phyloP scores from a whole-genome alignment of 2,113 vertebrate genomes.

The Xyrauchen texanus region DNA sequence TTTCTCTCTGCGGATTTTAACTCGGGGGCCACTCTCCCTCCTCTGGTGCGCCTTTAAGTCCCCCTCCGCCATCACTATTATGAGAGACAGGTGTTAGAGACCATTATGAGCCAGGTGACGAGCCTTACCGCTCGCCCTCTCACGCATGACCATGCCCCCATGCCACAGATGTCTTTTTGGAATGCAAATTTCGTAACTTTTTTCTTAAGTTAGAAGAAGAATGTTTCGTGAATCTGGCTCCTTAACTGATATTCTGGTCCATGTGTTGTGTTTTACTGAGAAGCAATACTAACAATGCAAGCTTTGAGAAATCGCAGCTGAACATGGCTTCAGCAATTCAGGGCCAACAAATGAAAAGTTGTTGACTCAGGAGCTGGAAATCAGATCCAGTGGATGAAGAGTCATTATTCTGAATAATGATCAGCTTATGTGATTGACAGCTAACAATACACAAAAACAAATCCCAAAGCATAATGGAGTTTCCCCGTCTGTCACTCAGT shows the following conservation, averaged over 20 bases:
- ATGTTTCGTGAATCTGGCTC: not conserved
- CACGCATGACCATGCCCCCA: too few species aligned
- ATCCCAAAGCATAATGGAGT: slow-evolving; percentile 43
- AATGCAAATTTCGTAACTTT: too few species aligned
- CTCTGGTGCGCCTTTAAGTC: too few species aligned
- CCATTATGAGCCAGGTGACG: too few species aligned
- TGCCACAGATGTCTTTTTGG: not conserved
- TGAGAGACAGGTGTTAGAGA: too few species aligned
- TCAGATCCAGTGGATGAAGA: slow-evolving; percentile 61
- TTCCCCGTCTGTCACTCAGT: too few species aligned
- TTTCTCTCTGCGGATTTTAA: too few species aligned
- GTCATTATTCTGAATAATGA: slow-evolving; percentile 62
- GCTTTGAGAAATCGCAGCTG: slow-evolving; percentile 15
- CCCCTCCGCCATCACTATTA: too few species aligned
- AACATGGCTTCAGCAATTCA: slow-evolving; percentile 40
- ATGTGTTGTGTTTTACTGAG: not conserved
- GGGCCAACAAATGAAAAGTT: slow-evolving; percentile 65
- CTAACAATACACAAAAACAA: slow-evolving; percentile 64
- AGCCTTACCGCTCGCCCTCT: too few species aligned
- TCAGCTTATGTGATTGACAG: slow-evolving; percentile 66
- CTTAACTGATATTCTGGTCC: not conserved
- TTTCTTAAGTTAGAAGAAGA: too few species aligned
- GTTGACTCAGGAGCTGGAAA: slow-evolving; percentile 66
- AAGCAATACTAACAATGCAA: not conserved
- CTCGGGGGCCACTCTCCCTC: too few species aligned